Conservation (phyloP, 2,888 invertebrate genomes). For the Dasysyrphus tricinctus region DNA sequence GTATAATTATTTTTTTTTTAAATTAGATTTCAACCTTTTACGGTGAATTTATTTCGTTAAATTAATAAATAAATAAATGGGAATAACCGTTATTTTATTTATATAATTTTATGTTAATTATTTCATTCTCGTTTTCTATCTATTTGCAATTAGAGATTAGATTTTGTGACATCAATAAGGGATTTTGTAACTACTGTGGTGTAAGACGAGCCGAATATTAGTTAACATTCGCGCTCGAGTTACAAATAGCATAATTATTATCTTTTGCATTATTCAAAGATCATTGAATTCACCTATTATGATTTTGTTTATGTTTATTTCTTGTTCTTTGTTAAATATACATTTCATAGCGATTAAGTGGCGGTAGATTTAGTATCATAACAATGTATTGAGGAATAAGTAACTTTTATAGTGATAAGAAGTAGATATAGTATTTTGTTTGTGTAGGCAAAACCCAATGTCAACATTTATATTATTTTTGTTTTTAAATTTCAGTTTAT, state of each 20-base stretch:
- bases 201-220: conserved; percentile 1
- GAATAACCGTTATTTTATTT: conserved; percentile 13
- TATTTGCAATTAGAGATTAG: conserved; percentile 36
- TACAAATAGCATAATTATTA: neutral
- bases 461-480: conserved; percentile 48
- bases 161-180: conserved; percentile 61
- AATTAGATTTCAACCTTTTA: conserved; percentile 2
- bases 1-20: conserved; percentile 24
- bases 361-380: conserved; percentile 56
- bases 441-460: conserved; percentile 35
- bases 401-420: conserved; percentile 54
- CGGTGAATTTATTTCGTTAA: conserved; percentile 23
- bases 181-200: neutral
- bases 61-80: conserved; percentile 44
- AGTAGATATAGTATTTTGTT: conserved; percentile 22
- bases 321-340: conserved; percentile 21
- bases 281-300: neutral
- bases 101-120: conserved; percentile 5
- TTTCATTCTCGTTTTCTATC: conserved; percentile 24
- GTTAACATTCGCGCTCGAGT: neutral
- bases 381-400: conserved; percentile 29
- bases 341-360: conserved; percentile 42
- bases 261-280: neutral
- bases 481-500: conserved; percentile 61
- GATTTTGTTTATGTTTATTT: conserved; percentile 14